These are phyloP conservation scores for Trematocara stigmaticum DNA, from an alignment of 2,113 vertebrate genomes.

Conservation along the genomic window DNA sequence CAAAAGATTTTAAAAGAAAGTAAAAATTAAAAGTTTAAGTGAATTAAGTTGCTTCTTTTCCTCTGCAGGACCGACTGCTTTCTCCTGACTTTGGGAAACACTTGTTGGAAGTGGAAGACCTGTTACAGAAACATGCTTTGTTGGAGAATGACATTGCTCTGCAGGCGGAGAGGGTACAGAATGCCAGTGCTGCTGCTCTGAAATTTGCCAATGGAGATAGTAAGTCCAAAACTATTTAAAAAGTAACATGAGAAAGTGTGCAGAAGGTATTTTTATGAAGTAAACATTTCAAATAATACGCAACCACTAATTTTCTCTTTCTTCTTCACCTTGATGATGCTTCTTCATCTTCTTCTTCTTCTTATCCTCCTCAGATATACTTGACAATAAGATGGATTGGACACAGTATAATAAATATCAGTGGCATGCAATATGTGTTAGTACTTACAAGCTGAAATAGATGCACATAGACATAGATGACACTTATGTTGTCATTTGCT, in stretches of 20 bases:
- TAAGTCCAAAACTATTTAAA: constrained; percentile 54
- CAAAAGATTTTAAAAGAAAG: no score
- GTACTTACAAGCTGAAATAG: neutral
- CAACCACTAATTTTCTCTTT: accelerated
- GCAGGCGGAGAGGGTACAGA: constrained; percentile 85
- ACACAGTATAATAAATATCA: neutral
- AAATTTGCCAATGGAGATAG: constrained; percentile 84
- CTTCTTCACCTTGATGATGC: neutral
- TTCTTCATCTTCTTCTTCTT: neutral
- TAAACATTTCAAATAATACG: neutral
- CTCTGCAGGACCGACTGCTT: constrained; percentile 76
- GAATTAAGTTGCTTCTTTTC: neutral
- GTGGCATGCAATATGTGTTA: neutral
- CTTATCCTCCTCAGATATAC: neutral
- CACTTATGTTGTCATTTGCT: neutral
- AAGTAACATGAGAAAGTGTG: neutral
- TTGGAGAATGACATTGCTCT: constrained; percentile 87
- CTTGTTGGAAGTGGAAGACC: constrained; percentile 89
- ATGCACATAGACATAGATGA: neutral
- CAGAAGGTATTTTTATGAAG: accelerated
- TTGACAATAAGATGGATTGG: neutral
- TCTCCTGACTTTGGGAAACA: constrained; percentile 92
- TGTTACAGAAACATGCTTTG: constrained; percentile 89
- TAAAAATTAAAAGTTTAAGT: no score
- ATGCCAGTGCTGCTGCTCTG: constrained; percentile 77